Base-by-base conservation (phyloP, 2,113 vertebrate genomes). In the Eurypyga helias region DNA sequence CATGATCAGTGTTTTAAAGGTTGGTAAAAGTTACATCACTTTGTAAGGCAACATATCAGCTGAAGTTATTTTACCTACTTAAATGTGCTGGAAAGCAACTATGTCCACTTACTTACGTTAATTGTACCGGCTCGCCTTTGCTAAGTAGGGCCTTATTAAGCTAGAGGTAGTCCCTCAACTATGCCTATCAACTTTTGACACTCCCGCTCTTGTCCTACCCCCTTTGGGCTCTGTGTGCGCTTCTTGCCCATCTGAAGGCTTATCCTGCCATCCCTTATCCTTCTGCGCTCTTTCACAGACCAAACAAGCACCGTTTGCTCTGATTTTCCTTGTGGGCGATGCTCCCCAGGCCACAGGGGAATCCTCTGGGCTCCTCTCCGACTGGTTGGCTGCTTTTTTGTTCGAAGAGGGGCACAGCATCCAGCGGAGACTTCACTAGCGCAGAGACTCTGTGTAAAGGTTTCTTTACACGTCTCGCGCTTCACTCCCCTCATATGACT, bases 11-110 rank as follows among this genome's bases (percentile, higher is more conserved):
- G 54, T 91, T 97, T 95, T 90, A 93, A 91, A 95, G 73, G 88
- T 75, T 93, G 86, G 77, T 95, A 93, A 82, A 92, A 87, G 90
- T 95, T 94, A 93, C 83, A 92, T 90, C 76, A 92, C 41, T 95
- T 92, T 85, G 29, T 67, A 87, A 75, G 43, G 69, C 88, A 95
- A 93, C 94, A 72, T 78, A 84, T 18, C 54, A 89, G 73, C 67
- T 31, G n/a, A 48, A 83, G 34, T 77, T 70, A 88, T 24, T 94
- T 86, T 58, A 80, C 79, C 67, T 90, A 77, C 54, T 86, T 90
- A 17, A 51, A 54, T 79, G 81, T 93, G 79, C 83, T 89, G 52
- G 23, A 91, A 14, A 84, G 33, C 14, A 9, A 70, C 65, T 69
- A 81, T 17, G 24, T 38, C 33, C 7, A n/a, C 28, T 78, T 36